A percentile compares a stretch with the other conserved stretches of the same genome.
These are phyloP conservation scores for Clarias magur DNA, from an alignment of 2,113 vertebrate genomes.

Conservation along the genomic window DNA sequence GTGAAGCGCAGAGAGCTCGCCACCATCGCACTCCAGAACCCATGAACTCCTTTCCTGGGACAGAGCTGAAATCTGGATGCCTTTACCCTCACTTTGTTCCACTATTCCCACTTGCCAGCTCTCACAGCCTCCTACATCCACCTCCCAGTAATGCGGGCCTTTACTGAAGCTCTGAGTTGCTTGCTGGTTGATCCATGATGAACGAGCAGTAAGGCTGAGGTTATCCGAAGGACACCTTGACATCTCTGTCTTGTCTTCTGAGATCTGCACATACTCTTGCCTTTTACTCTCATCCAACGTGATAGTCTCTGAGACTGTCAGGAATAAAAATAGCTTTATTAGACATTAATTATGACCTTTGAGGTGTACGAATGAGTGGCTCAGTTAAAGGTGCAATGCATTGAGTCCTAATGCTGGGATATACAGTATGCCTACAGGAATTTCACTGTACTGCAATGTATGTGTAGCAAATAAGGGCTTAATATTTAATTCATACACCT, in stretches of 20 bases:
- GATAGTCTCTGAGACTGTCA: conserved; percentile 65
- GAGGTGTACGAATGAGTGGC: not conserved
- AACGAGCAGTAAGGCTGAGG: no score
- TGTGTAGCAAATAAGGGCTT: not conserved
- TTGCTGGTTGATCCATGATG: not conserved
- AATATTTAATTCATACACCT: not conserved
- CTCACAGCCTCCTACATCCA: conserved; percentile 30
- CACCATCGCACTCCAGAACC: conserved; percentile 38
- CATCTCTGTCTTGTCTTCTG: conserved; percentile 53
- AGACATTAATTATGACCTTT: not conserved
- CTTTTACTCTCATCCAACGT: conserved; percentile 69
- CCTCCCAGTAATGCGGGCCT: conserved; percentile 54
- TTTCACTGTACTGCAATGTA: not conserved
- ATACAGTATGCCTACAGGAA: not conserved
- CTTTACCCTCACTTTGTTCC: not conserved
- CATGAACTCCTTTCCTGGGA: conserved; percentile 18
- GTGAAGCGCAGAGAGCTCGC: conserved; percentile 33
- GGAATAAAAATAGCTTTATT: not conserved
- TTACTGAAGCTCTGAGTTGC: conserved; percentile 40
- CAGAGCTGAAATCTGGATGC: not conserved
- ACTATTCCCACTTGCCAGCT: conserved; percentile 46
- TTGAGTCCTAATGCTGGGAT: no score
- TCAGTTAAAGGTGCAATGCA: not conserved
- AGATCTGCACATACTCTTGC: conserved; percentile 70
- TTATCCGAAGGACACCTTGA: conserved; percentile 10